phyloP scores from a whole-genome alignment of 2,888 invertebrate species.

The Pardosa pseudoannulata region DNA sequence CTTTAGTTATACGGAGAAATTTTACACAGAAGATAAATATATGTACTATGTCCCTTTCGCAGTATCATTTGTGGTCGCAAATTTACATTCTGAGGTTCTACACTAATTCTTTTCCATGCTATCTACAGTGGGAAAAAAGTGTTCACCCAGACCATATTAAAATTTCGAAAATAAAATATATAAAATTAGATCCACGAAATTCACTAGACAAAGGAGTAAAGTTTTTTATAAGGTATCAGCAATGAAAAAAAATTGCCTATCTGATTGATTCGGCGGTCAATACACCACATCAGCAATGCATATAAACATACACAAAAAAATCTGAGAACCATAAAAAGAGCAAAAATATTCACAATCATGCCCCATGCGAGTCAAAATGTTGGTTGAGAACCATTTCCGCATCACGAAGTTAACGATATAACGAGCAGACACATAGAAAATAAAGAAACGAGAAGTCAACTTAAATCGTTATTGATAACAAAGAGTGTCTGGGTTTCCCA shows the following conservation, averaged over 20 bases:
- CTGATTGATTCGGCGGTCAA: constrained; percentile 27
- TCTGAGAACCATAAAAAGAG: not conserved
- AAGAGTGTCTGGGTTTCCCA: not conserved
- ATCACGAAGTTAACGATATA: constrained; percentile 42
- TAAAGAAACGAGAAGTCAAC: not conserved
- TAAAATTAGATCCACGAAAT: too few relatives aligned
- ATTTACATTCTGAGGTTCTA: too few relatives aligned
- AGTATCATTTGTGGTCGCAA: too few relatives aligned
- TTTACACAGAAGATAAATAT: too few relatives aligned
- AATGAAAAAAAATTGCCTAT: not conserved
- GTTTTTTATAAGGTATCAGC: too few relatives aligned
- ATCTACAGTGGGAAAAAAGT: too few relatives aligned
- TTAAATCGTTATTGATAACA: not conserved
- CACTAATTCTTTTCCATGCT: too few relatives aligned
- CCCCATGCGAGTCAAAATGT: not conserved
- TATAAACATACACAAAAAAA: not conserved
- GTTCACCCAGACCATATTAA: too few relatives aligned
- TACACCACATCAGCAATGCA: constrained; percentile 22
- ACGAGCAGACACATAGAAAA: constrained; percentile 27
- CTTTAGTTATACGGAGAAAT: too few relatives aligned
- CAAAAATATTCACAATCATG: not conserved
- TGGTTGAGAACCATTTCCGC: constrained; percentile 41
- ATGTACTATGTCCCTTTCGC: too few relatives aligned
- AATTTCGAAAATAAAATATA: too few relatives aligned
- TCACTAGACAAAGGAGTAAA: too few relatives aligned